A percentile compares a stretch with the other conserved stretches of the same genome.
phyloP scores from a whole-genome alignment of 2,888 invertebrate species.

The Ophion ventricosus region DNA sequence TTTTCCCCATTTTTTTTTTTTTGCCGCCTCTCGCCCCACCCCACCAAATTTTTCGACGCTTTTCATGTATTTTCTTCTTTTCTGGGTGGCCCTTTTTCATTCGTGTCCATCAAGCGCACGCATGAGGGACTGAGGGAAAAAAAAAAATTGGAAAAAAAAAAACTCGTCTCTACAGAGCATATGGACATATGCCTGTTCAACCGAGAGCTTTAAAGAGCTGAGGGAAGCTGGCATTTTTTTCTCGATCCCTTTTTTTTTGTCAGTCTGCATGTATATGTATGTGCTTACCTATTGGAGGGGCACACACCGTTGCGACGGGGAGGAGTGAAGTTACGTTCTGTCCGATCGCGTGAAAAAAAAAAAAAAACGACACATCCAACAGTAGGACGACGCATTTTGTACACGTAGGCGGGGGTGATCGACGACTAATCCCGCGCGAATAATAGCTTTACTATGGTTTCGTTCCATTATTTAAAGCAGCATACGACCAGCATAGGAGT shows the following conservation, averaged over 20 bases:
- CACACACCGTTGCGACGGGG: background rate
- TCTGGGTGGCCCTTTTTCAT: constrained; percentile 18
- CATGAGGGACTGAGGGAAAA: constrained; percentile 20
- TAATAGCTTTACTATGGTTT: constrained; percentile 15
- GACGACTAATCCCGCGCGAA: constrained; percentile 4
- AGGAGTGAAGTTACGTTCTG: constrained; percentile 20
- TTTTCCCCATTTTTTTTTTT: constrained; percentile 15
- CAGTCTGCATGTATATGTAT: background rate
- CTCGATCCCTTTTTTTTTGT: background rate
- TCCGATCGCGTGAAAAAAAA: constrained; percentile 15
- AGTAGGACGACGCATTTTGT: background rate
- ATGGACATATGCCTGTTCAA: constrained; percentile 12
- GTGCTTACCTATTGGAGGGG: background rate
- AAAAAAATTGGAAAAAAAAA: constrained; percentile 25
- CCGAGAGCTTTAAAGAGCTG: constrained; percentile 23
- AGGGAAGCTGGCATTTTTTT: too few relatives aligned
- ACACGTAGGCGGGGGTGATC: background rate
- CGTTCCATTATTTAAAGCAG: background rate
- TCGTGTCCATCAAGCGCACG: constrained; percentile 24
- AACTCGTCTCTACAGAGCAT: constrained; percentile 7
- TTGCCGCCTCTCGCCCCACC: constrained; percentile 4
- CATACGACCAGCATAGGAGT: background rate
- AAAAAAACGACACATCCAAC: constrained; percentile 18
- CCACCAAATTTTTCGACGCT: constrained; percentile 20
- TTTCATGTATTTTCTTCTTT: constrained; percentile 28